These are phyloP conservation scores for Reticulitermes speratus DNA, from an alignment of 1,140 invertebrate species.

Conservation along the genomic window DNA sequence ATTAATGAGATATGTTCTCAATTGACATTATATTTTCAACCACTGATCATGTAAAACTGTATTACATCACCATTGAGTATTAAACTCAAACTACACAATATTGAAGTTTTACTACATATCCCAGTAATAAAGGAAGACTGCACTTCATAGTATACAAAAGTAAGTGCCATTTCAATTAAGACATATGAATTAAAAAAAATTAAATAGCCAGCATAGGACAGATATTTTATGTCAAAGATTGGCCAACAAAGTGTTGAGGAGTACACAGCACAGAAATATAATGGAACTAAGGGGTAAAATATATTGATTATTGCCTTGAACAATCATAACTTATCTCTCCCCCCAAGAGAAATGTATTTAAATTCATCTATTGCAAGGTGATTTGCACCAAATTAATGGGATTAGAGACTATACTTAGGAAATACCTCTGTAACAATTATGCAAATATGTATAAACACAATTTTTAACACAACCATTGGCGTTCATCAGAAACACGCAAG, in stretches of 20 bases:
- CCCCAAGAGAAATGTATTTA: not conserved
- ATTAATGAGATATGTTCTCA: not conserved
- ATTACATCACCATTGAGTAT: not conserved
- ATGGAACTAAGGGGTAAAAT: not conserved
- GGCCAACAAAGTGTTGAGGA: not conserved
- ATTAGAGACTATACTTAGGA: not conserved
- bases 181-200: not conserved
- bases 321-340: not conserved
- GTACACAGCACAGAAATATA: not conserved
- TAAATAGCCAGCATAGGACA: not conserved
- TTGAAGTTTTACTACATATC: not conserved
- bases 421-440: constrained; percentile 3
- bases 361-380: not conserved
- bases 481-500: not conserved
- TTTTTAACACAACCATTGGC: constrained; percentile 7
- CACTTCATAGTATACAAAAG: not conserved
- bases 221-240: not conserved
- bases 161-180: not conserved
- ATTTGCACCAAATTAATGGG: not conserved
- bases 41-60: not conserved
- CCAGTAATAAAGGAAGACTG: not conserved
- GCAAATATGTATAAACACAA: not conserved
- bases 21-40: not conserved
- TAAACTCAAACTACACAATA: not conserved
- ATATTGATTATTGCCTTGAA: not conserved